phyloP scores from a whole-genome alignment of 2,113 vertebrate species.

The Seriola rivoliana region DNA sequence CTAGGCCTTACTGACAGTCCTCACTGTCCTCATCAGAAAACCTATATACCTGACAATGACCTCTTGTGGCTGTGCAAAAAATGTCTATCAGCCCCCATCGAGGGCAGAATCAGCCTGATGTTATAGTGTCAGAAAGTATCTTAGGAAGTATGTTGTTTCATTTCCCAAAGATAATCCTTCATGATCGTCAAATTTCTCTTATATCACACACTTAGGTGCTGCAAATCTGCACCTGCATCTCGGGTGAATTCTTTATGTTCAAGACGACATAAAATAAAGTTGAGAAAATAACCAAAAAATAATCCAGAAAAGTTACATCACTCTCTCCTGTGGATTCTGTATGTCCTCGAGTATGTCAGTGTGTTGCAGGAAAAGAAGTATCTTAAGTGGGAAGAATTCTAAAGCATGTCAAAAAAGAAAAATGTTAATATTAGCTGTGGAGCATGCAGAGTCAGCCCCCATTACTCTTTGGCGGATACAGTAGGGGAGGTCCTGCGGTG shows the following conservation, averaged over 20 bases:
- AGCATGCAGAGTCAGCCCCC: slow-evolving; percentile 69
- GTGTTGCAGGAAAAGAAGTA: slow-evolving; percentile 24
- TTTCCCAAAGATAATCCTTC: too few species aligned
- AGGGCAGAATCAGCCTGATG: too few species aligned
- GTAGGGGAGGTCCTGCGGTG: slow-evolving; percentile 75
- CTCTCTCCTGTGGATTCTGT: background rate
- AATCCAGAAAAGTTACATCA: background rate
- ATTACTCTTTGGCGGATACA: slow-evolving; percentile 72
- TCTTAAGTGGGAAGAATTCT: slow-evolving; percentile 28
- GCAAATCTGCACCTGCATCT: too few species aligned
- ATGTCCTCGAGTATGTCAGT: background rate
- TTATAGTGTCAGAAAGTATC: too few species aligned
- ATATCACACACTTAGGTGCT: too few species aligned
- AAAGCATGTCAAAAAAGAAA: slow-evolving; percentile 68
- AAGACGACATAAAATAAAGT: background rate
- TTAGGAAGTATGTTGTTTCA: too few species aligned
- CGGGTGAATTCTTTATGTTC: background rate
- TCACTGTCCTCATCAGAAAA: too few species aligned
- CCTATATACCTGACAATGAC: too few species aligned
- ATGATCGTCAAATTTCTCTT: too few species aligned
- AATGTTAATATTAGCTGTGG: slow-evolving; percentile 71
- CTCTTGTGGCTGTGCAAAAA: too few species aligned
- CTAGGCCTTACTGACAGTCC: too few species aligned
- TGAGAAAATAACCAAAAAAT: background rate
- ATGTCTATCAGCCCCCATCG: too few species aligned